phyloP scores from a whole-genome alignment of 1,140 invertebrate species.

The Oryzaephilus surinamensis region DNA sequence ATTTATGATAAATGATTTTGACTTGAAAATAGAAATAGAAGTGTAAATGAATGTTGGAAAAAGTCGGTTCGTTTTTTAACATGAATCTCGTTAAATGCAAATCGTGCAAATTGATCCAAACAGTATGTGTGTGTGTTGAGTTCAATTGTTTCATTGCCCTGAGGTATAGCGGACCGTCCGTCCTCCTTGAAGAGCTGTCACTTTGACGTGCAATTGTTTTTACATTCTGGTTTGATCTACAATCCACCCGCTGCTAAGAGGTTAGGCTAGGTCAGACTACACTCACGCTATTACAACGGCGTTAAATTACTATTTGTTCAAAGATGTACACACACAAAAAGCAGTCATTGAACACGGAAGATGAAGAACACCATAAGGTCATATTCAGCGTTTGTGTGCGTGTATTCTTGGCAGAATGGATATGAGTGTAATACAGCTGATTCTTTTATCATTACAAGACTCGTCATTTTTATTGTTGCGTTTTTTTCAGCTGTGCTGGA shows the following conservation, averaged over 20 bases:
- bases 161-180: conserved; percentile 7
- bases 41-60: too few species aligned
- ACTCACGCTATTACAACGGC: conserved; percentile 11
- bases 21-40: too few species aligned
- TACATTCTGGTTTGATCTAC: conserved; percentile 9
- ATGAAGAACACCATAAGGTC: conserved; percentile 9
- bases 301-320: conserved; percentile 11
- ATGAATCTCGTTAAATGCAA: conserved; percentile 8
- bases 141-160: conserved; percentile 9
- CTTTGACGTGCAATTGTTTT: conserved; percentile 11
- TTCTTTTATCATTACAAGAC: too few species aligned
- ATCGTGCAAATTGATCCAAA: conserved; percentile 10
- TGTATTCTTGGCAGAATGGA: too few species aligned
- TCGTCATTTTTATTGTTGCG: too few species aligned
- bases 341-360: conserved; percentile 8
- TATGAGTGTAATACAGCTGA: too few species aligned
- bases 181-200: conserved; percentile 6
- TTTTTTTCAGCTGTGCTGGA: too few species aligned
- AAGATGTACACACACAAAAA: conserved; percentile 7
- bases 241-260: conserved; percentile 7
- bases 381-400: too few species aligned
- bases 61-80: conserved; percentile 5
- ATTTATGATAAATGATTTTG: too few species aligned
- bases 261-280: conserved; percentile 8
- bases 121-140: conserved; percentile 1